Conservation (phyloP, 30 jellyfish, hydroid and myxozoan species). For the Turritopsis dohrnii region DNA sequence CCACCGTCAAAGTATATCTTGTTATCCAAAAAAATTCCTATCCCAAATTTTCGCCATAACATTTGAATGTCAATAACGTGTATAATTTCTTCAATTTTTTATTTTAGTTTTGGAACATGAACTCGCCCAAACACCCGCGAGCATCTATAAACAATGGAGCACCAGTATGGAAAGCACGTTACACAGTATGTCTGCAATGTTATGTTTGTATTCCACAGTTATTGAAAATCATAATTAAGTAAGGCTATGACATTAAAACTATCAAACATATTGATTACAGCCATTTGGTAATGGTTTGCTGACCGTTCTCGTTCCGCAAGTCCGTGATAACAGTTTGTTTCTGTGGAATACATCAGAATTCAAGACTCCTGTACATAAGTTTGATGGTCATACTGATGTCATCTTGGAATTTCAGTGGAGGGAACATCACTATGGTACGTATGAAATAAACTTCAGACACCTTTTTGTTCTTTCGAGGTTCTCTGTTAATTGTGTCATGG, state of each 20-base stretch:
- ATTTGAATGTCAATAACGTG: background rate
- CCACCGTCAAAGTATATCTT: constrained; percentile 71
- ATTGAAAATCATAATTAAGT: background rate
- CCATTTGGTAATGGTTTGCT: constrained; percentile 97
- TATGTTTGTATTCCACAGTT: background rate
- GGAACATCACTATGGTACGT: constrained; percentile 51
- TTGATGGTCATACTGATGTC: constrained; percentile 89
- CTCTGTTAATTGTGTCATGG: background rate
- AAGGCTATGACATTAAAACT: background rate
- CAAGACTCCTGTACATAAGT: constrained; percentile 72
- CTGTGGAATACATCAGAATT: constrained; percentile 79
- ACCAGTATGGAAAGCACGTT: constrained; percentile 98
- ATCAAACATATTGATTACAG: constrained; percentile 27
- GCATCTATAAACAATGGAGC: constrained; percentile 79
- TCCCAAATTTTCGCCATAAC: background rate
- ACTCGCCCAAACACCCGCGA: constrained; percentile 75
- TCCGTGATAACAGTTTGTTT: constrained; percentile 69
- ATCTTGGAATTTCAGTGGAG: constrained; percentile 93
- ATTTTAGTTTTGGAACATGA: constrained; percentile 83
- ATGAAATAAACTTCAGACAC: no score
- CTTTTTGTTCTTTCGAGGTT: no score
- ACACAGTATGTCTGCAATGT: constrained; percentile 49
- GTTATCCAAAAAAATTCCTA: background rate
- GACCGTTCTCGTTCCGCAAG: constrained; percentile 85
- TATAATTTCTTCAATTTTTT: background rate